phyloP scores from a whole-genome alignment of 2,113 vertebrate species.

The Sinosuthora webbiana region DNA sequence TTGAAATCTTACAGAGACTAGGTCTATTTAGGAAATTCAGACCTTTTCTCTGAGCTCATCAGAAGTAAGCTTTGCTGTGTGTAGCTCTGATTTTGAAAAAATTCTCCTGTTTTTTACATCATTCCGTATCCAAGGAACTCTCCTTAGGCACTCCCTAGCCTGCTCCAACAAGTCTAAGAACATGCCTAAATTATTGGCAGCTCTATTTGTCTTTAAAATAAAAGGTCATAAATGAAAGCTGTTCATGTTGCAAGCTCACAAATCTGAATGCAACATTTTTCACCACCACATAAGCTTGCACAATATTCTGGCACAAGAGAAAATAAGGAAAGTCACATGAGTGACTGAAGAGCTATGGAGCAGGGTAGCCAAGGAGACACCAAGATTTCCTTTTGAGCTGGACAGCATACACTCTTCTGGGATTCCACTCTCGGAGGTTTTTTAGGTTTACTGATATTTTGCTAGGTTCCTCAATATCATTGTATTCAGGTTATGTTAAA shows the following conservation, averaged over 20 bases:
- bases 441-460: not conserved
- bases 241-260: not conserved
- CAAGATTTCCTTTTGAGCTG: not conserved
- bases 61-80: not conserved
- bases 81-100: not conserved
- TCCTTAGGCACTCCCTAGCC: not conserved
- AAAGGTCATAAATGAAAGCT: not conserved
- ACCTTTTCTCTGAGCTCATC: not conserved
- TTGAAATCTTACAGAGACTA: not conserved
- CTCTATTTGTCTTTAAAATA: not conserved
- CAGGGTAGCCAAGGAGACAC: not conserved
- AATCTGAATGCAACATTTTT: not conserved
- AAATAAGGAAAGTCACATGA: not conserved
- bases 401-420: not conserved
- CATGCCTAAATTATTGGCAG: not conserved
- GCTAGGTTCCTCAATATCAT: not conserved
- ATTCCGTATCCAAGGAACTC: not conserved
- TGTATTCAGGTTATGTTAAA: not conserved
- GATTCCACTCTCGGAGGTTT: not conserved
- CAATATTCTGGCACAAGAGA: not conserved
- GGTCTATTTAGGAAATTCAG: not conserved
- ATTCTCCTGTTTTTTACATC: not conserved
- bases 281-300: not conserved
- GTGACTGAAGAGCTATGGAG: not conserved
- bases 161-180: not conserved